Base-by-base conservation (phyloP, 2,113 vertebrate species). In the Phaethornis superciliosus region DNA sequence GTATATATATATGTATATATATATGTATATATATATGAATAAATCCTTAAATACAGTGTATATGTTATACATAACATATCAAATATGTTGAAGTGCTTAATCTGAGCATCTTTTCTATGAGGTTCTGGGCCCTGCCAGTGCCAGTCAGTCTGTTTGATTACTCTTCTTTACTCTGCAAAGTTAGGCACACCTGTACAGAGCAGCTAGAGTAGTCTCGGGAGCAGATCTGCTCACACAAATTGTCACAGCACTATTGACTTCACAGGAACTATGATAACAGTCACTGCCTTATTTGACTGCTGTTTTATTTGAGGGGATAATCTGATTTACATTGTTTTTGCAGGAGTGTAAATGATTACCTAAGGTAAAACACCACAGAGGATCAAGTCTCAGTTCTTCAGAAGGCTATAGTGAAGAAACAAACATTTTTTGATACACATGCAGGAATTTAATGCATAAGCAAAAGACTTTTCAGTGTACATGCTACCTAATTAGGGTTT, bases 251-350 rank as follows among this genome's bases (percentile, higher is more conserved):
- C 33, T 84, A 16, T 40, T 79, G 37, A 44, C 77, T 89, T 84
- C 58, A 65, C 0, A 3, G 27, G 9, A 84, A 7, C 20, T 67
- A 2, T 46, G n/a, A 72, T 82, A 83, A 72, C 18, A 27, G n/a
- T 75, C 6, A 2, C 60, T 86, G 77, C 59, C 59, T 68, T 79
- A 19, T 51, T 75, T 85, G 49, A 58, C 40, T 71, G 22, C n/a
- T 64, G 49, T 58, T 58, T 75, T 89, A 64, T 62, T 74, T 93
- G 65, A 76, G 77, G 82, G n/a, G 58, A 85, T 69, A 81, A 87
- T 62, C 78, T 76, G 67, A 69, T 89, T 89, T 72, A 60, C 62
- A 37, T 35, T 71, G 54, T 74, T 37, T 79, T 20, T 76, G 32
- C 19, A 72, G 35, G 18, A 76, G 22, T 44, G 30, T 49, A 69